Evolutionary conservation across 2,888 invertebrate species (phyloP), one percentile per base, ranked within the genome.

Genomic region (Scaptomyza caliginosa): DNA sequence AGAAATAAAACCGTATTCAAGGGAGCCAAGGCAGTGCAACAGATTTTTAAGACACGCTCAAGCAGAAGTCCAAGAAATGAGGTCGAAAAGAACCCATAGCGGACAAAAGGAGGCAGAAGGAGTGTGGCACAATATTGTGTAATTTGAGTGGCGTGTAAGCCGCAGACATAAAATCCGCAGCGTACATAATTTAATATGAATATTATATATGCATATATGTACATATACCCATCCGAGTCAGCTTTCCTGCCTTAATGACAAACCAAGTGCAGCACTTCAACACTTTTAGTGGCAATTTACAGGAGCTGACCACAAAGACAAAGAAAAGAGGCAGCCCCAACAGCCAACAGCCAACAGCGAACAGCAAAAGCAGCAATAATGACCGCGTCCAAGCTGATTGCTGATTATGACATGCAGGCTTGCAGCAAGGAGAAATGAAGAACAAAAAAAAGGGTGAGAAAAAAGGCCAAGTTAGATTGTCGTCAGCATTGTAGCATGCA

Each of bases 211-310:
- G 66, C 57, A 75, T 55, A 74, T 52, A 70, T 60, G 71, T 60
- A 75, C 67, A 60, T 36, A 13, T 16, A 4, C 45, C 5, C 48
- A 10, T 1, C 7, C 3, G 0, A 21, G 7, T 28, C 13, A 5
- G 0, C 42, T 11, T 8, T 4, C 8, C 2, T 10, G 63, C 21
- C 76, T 64, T 87, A 87, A 83, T 85, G 85, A 79, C 81, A 76
- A 78, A 70, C 73, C 67, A 70, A 87, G 80, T 74, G 83, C 82
- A 74, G 70, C 79, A 74, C 70, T 83, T 80, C 86, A 87, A 87
- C 84, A 80, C 84, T 85, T 81, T 87, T 85, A 87, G 75, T 83
- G 86, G 88, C 83, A 87, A 85, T 87, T 87, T 87, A 83, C 88
- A 86, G 86, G 74, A 83, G 87, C 74, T 86, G 82, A 83, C 87